These are phyloP conservation scores for Poicephalus gulielmi DNA, from an alignment of 2,113 vertebrate species.

Conservation along the genomic window DNA sequence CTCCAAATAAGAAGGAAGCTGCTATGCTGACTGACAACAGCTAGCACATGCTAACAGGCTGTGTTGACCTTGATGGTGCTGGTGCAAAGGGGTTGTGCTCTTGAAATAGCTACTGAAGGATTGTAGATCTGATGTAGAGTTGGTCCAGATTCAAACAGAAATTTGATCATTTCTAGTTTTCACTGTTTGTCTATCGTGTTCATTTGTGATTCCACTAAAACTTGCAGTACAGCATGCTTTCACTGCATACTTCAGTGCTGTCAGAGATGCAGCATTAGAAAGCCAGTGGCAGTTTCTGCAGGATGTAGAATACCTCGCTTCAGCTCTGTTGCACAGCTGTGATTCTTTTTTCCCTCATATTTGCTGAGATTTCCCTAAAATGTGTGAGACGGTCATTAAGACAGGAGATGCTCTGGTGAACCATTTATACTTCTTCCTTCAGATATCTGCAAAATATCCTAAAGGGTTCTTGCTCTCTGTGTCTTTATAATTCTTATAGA, in stretches of 20 bases:
- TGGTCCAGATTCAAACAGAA: background rate
- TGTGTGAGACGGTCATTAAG: accelerated
- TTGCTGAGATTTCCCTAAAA: background rate
- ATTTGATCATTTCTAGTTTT: background rate
- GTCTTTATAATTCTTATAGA: background rate
- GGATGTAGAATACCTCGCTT: background rate
- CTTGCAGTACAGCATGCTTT: accelerated
- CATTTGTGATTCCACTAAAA: background rate
- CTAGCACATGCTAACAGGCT: background rate
- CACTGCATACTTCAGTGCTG: accelerated
- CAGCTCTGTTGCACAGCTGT: background rate
- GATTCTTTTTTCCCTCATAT: background rate
- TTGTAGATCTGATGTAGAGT: background rate
- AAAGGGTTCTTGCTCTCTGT: background rate
- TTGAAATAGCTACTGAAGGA: background rate
- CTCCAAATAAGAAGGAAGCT: background rate
- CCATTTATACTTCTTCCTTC: background rate
- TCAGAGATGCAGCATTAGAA: background rate
- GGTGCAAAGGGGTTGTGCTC: background rate
- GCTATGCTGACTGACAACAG: background rate
- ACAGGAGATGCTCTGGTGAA: background rate
- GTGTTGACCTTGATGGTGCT: background rate
- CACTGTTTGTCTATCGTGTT: background rate
- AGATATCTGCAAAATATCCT: background rate
- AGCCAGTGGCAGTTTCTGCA: background rate